A percentile compares a stretch with the other conserved stretches of the same genome.
phyloP scores from a whole-genome alignment of 2,113 vertebrate genomes.

The Sciurus niger region DNA sequence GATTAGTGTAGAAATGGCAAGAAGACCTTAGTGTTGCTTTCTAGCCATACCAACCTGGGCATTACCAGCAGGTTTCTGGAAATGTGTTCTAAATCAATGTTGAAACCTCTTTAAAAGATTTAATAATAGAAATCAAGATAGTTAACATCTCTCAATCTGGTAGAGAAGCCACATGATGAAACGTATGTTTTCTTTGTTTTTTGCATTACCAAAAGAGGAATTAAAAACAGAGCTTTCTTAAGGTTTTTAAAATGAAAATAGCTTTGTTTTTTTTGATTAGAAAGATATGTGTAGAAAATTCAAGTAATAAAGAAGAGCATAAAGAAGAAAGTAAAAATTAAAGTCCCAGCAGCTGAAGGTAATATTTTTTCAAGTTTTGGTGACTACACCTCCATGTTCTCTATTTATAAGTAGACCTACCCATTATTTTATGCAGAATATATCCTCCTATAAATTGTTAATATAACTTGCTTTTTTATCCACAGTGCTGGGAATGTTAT shows the following conservation, averaged over 20 bases:
- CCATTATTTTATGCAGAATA: constrained; percentile 40
- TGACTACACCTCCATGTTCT: constrained; percentile 53
- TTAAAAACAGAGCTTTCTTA: constrained; percentile 67
- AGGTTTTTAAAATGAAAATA: constrained; percentile 78
- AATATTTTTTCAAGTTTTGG: constrained; percentile 72
- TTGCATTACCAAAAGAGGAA: constrained; percentile 41
- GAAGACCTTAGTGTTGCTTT: background rate
- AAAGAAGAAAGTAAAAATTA: constrained; percentile 79
- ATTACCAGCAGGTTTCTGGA: background rate
- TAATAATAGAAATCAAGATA: constrained; percentile 38
- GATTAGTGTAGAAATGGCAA: background rate
- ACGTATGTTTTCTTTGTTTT: constrained; percentile 73
- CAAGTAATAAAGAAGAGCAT: constrained; percentile 79
- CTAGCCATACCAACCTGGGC: background rate
- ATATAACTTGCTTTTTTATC: constrained; percentile 41
- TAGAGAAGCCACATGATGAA: constrained; percentile 54
- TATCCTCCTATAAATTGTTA: constrained; percentile 20
- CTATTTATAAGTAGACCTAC: constrained; percentile 25
- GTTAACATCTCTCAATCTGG: background rate
- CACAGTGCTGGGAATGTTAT: constrained; percentile 11
- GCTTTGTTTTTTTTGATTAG: constrained; percentile 80
- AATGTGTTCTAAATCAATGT: constrained; percentile 45
- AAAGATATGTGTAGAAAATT: constrained; percentile 81
- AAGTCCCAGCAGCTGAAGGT: constrained; percentile 62
- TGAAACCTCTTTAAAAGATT: constrained; percentile 37